A percentile compares a stretch with the other conserved stretches of the same genome.
Evolutionary conservation across 2,888 invertebrate genomes (phyloP).

Genomic region (Carcina quercana): DNA sequence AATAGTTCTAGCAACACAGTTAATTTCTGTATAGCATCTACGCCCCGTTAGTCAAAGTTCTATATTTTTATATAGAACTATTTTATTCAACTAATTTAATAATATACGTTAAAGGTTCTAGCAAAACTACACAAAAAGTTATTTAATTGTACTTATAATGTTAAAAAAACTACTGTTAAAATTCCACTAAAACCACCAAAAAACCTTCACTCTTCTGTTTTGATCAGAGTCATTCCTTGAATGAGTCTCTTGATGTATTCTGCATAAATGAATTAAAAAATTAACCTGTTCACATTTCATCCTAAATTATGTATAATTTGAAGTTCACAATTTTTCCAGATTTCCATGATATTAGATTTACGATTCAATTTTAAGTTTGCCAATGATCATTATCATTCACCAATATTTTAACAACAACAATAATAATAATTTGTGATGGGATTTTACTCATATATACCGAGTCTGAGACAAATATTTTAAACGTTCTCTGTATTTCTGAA

Average conservation of each 20-base stretch:
- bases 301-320: background rate
- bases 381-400: no score
- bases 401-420: no score
- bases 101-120: conserved; percentile 62
- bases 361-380: no score
- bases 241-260: conserved; percentile 61
- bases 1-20: conserved; percentile 46
- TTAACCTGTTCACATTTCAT: background rate
- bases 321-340: no score
- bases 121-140: conserved; percentile 60
- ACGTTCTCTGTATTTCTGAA: no score
- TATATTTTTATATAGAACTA: conserved; percentile 59
- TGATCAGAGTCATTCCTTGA: conserved; percentile 55
- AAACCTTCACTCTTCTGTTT: conserved; percentile 54
- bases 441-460: no score
- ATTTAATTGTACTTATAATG: conserved; percentile 39
- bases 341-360: no score
- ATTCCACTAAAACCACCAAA: no score
- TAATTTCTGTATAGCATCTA: conserved; percentile 65
- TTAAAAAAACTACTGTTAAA: conserved; percentile 54
- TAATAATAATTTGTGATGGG: no score
- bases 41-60: conserved; percentile 70
- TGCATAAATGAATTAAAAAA: conserved; percentile 5
- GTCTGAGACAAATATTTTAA: no score
- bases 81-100: conserved; percentile 53